These are phyloP conservation scores for Anhinga rufa DNA, from an alignment of 2,113 vertebrate genomes.

Conservation along the genomic window DNA sequence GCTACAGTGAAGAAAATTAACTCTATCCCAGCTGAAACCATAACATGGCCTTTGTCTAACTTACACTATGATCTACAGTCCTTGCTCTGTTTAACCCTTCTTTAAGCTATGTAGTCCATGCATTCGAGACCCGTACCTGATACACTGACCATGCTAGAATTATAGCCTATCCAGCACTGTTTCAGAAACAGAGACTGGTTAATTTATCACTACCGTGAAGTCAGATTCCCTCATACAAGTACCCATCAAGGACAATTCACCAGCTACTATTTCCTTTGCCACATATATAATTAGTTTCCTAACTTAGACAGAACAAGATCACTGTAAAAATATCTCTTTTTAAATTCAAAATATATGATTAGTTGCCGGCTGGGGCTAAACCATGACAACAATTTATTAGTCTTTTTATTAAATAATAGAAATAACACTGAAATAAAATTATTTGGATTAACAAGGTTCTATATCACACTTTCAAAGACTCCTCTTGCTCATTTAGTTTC, in stretches of 20 bases:
- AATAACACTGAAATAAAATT: background rate
- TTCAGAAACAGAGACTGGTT: background rate
- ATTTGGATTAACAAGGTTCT: background rate
- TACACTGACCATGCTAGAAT: background rate
- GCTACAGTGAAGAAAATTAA: too few species aligned
- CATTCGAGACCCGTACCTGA: background rate
- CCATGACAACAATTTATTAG: background rate
- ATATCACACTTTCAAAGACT: background rate
- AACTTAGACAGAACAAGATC: background rate
- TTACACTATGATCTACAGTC: background rate
- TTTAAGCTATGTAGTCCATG: background rate
- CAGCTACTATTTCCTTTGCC: background rate
- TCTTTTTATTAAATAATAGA: background rate
- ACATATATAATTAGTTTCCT: background rate
- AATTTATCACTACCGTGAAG: background rate
- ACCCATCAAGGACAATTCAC: background rate
- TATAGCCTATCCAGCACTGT: background rate
- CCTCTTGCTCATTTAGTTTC: background rate
- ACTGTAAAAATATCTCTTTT: background rate
- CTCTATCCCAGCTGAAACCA: too few species aligned
- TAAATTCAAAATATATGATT: background rate
- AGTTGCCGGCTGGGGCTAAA: too few species aligned
- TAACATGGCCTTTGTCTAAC: background rate
- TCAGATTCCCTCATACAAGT: background rate
- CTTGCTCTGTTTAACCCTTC: constrained; percentile 8